Evolutionary conservation across 2,113 vertebrate genomes (phyloP).

Genomic region (Melanotaenia duboulayi): DNA sequence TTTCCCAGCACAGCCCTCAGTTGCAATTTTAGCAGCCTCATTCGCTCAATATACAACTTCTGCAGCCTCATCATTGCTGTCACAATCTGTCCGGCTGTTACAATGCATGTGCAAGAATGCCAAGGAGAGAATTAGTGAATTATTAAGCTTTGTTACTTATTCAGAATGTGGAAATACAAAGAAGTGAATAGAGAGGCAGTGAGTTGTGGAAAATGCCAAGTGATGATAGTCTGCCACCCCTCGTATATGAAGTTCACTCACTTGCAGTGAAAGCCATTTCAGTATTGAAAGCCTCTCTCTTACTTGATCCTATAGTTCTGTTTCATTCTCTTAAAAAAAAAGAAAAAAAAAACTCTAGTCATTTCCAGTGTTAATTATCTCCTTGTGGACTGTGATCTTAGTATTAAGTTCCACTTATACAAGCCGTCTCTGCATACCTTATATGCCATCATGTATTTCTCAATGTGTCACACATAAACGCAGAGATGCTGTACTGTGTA

Average conservation of each 20-base stretch:
- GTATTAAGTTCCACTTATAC: constrained; percentile 62
- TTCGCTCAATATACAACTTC: neutral
- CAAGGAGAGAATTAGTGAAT: constrained; percentile 61
- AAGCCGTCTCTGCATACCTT: constrained; percentile 7
- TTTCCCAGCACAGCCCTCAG: neutral
- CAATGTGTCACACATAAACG: neutral
- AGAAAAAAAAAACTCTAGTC: neutral
- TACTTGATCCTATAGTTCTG: neutral
- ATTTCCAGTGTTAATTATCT: constrained; percentile 25
- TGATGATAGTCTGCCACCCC: constrained; percentile 54
- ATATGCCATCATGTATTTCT: constrained; percentile 30
- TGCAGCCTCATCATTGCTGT: constrained; percentile 28
- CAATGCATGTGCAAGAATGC: constrained; percentile 33
- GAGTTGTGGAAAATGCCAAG: constrained; percentile 53
- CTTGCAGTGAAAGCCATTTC: constrained; percentile 48
- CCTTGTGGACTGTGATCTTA: constrained; percentile 64
- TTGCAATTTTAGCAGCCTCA: neutral
- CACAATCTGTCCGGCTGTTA: constrained; percentile 30
- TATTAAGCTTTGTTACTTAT: constrained; percentile 72
- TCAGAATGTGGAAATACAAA: constrained; percentile 60
- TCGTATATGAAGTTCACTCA: constrained; percentile 20
- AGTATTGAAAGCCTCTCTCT: constrained; percentile 31
- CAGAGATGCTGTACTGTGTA: constrained; percentile 6
- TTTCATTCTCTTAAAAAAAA: neutral
- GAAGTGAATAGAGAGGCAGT: constrained; percentile 29